These are phyloP conservation scores for Pungitius pungitius DNA, from an alignment of 2,113 vertebrate genomes.

Conservation along the genomic window DNA sequence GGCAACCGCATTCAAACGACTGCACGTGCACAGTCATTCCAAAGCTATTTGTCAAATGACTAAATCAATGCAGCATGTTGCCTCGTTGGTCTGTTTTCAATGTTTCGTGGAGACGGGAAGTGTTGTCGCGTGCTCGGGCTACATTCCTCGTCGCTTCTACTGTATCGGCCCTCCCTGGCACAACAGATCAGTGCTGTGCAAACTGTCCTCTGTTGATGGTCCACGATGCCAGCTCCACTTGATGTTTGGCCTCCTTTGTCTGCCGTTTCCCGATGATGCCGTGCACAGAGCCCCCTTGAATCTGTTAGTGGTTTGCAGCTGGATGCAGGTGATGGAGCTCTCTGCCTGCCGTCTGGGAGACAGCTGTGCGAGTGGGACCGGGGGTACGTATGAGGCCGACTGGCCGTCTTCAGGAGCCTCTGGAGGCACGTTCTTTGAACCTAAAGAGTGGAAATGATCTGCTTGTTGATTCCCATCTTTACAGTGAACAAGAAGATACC, in stretches of 20 bases:
- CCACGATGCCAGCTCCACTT: constrained; percentile 14
- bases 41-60: constrained; percentile 72
- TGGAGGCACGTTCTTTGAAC: constrained; percentile 12
- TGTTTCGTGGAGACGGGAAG: constrained; percentile 66
- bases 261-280: constrained; percentile 35
- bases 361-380: constrained; percentile 54
- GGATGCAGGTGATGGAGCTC: constrained; percentile 61
- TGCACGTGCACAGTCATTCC: constrained; percentile 62
- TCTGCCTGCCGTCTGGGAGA: constrained; percentile 46
- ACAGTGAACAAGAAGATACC: background rate
- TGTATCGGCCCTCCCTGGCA: constrained; percentile 47
- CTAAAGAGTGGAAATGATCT: constrained; percentile 17
- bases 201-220: constrained; percentile 31
- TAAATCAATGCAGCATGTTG: constrained; percentile 72
- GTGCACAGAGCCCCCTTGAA: constrained; percentile 36
- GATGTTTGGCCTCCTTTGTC: constrained; percentile 36
- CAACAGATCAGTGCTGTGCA: constrained; percentile 8
- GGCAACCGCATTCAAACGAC: constrained; percentile 56
- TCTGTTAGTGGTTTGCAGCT: constrained; percentile 72
- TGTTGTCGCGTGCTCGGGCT: constrained; percentile 68
- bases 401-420: constrained; percentile 20
- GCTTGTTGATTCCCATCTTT: constrained; percentile 16
- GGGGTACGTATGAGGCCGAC: constrained; percentile 43
- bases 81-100: constrained; percentile 71
- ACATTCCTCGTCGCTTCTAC: constrained; percentile 53